Evolutionary conservation across 2,888 invertebrate species (phyloP), one percentile per base, ranked within the genome.

Genomic region (Creontiades dilutus): DNA sequence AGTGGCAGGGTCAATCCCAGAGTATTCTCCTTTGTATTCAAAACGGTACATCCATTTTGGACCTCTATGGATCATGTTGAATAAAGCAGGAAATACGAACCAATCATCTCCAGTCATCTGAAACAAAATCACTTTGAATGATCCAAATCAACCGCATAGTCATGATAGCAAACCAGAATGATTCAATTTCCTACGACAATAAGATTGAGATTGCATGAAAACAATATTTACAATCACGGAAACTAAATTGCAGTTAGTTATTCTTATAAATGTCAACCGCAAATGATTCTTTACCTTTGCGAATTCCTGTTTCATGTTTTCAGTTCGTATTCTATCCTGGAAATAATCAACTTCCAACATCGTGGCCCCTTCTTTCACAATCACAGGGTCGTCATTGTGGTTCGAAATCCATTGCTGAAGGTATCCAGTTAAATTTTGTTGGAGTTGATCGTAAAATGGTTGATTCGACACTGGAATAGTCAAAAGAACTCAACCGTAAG

Each of bases 1-100:
- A 52, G 52, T 52, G 52, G 52, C 52, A 13, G 52, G 52, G 11
- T 52, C 52, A 16, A 52, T 52, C 14, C 52, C 52, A 13, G 52
- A 52, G 52, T 52, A 52, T 16, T 52, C 52, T 16, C 52, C 52
- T 52, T 52, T 12, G 68, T 68, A 68, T 12, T 68, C 68, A 23
- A 68, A 68, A 0, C 68, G 68, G 23, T 68, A 68, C 68, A 68
- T 68, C 68, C 68, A 68, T 23, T 68, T 68, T 7, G 68, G 68
- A n/a, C 68, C 68, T 23, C 19, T 0, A 13, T 68, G 68, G 12
- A 23, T 68, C 68, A 68, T 68, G 68, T 68, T 68, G 68, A 19
- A 68, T 3, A 68, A 12, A 12, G 68, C 68, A 0, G 68, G 68
- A 23, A 23, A 68, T 12, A 23, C 68, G 23, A 23, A 68, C n/a